Evolutionary conservation across 2,113 vertebrate species (phyloP).

Genomic region (Chlorocebus sabaeus): DNA sequence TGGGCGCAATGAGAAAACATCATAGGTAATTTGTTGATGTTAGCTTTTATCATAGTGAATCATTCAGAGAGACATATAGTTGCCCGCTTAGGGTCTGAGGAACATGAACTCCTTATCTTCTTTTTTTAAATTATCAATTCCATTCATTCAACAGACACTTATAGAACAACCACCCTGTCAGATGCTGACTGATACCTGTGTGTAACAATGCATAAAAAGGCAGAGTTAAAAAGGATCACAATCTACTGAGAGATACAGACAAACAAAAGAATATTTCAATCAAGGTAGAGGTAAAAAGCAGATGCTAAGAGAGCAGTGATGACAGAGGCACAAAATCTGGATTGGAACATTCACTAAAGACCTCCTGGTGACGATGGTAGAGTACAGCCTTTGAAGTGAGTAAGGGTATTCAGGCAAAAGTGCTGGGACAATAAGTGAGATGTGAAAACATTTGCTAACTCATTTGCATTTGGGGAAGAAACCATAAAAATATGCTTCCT

Average conservation of each 20-base stretch:
- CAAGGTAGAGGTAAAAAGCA: not conserved
- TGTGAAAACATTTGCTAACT: not conserved
- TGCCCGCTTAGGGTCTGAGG: not conserved
- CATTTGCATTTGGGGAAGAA: not conserved
- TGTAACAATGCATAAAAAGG: not conserved
- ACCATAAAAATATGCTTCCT: not conserved
- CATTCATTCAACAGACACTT: not conserved
- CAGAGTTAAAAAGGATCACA: not conserved
- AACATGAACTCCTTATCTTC: fast-evolving
- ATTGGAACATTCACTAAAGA: not conserved
- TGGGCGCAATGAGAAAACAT: not conserved
- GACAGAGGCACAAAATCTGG: not conserved
- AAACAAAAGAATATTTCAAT: not conserved
- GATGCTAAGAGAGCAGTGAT: not conserved
- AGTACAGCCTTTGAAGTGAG: not conserved
- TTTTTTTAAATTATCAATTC: not conserved
- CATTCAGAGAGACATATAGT: not conserved
- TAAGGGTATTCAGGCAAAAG: not conserved
- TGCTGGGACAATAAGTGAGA: not conserved
- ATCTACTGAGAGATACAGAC: not conserved
- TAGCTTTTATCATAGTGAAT: not conserved
- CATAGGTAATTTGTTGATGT: not conserved
- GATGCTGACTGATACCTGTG: not conserved
- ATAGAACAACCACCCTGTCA: fast-evolving
- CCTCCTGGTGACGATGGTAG: not conserved